Base-by-base conservation (phyloP, 2,888 invertebrate species). In the Dione juno region DNA sequence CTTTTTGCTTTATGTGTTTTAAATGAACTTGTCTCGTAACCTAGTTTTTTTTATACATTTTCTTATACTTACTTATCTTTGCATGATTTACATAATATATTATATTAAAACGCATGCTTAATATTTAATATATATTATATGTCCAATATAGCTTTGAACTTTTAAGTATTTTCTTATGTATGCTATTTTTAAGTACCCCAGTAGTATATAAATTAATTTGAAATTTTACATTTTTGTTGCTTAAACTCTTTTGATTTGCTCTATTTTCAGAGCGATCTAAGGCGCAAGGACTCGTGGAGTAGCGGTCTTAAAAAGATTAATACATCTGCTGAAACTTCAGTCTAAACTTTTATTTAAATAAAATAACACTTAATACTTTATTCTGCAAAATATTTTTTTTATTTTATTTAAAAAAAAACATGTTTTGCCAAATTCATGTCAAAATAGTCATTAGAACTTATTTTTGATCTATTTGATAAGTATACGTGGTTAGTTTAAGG, bases 271-370 rank as follows among this genome's bases (percentile, higher is more conserved):
- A 92, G 83, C 71, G 93, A 93, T 72, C 80, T 89, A 79, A 90
- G 87, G 81, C 87, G 92, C 75, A 93, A 89, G 84, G 92, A 92
- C 72, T 92, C 92, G 28, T 93, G 93, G 93, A 88, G 89, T 80
- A 86, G 86, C 71, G 85, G 85, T 89, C 85, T 85, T 80, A 88
- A 84, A 75, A 91, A 90, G 81, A 86, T 19, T 64, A 64, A 82
- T 77, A 82, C 84, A 6, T 93, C 93, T 35, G 90, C 93, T 77
- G 94, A 94, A 88, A 94, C 94, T 65, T 93, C 93, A 79, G 94
- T 93, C 76, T 94, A 90, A 90, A 57, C 61, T 52, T 53, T 59
- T 48, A 28, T 67, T 57, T 16, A 37, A 28, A 35, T 59, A 16
- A 10, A 13, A 43, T 14, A 14, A 19, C 9, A 45, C 35, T 10